Conservation (phyloP, 2,888 invertebrate species). For the Rhaphigaster nebulosa region DNA sequence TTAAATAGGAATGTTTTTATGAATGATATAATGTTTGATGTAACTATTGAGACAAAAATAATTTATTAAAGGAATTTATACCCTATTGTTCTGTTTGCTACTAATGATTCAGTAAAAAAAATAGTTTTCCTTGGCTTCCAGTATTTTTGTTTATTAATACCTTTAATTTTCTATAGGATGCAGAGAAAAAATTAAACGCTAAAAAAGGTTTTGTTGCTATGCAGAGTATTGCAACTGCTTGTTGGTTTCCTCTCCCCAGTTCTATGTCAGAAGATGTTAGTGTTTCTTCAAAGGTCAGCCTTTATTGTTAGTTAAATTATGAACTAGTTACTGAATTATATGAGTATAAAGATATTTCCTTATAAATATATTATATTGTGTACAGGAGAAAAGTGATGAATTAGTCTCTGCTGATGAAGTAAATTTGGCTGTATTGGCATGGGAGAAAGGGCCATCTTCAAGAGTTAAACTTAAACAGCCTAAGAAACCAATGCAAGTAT, state of each 20-base stretch:
- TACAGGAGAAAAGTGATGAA: conserved; percentile 66
- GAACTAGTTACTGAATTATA: background rate
- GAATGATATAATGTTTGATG: too few relatives aligned
- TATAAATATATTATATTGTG: background rate
- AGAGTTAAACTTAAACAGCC: conserved; percentile 70
- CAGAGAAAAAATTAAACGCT: conserved; percentile 60
- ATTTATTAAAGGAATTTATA: too few relatives aligned
- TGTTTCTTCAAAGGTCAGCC: conserved; percentile 1
- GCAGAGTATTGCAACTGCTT: conserved; percentile 59
- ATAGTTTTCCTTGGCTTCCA: background rate
- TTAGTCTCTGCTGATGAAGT: conserved; percentile 75
- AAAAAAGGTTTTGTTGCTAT: conserved; percentile 61
- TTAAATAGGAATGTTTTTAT: too few relatives aligned
- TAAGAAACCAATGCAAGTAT: conserved; percentile 72
- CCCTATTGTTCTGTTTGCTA: too few relatives aligned
- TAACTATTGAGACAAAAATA: too few relatives aligned
- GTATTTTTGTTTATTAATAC: background rate
- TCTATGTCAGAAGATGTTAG: background rate
- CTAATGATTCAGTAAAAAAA: too few relatives aligned
- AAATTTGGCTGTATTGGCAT: conserved; percentile 73
- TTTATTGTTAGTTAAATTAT: background rate
- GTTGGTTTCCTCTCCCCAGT: conserved; percentile 62
- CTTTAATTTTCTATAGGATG: conserved; percentile 57
- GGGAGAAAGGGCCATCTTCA: conserved; percentile 71
- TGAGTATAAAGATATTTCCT: background rate